Conservation (phyloP, 2,113 vertebrate species). For the Tetrao urogallus region DNA sequence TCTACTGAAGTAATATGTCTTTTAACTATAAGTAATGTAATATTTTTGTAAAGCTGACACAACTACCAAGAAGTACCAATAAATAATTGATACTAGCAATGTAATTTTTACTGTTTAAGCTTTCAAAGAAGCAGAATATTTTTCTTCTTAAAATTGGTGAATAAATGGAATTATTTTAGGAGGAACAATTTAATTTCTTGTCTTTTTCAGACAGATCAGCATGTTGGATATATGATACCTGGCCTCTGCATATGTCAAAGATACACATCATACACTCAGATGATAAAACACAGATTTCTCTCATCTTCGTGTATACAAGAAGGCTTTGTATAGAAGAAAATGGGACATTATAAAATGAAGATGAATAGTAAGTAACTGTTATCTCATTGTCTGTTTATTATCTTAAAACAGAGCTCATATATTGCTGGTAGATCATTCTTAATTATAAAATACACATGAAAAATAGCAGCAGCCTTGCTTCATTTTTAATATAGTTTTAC, state of each 20-base stretch:
- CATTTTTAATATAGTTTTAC: not conserved
- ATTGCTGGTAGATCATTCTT: not conserved
- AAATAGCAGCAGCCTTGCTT: not conserved
- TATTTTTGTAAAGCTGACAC: not conserved
- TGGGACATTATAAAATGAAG: not conserved
- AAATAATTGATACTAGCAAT: not conserved
- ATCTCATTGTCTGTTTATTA: not conserved
- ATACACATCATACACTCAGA: not conserved
- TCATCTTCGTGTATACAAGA: not conserved
- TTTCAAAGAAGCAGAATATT: not conserved
- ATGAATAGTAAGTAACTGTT: not conserved
- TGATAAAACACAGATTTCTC: not conserved
- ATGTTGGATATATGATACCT: rapidly evolving
- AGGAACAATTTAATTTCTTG: not conserved
- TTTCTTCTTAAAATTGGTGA: not conserved
- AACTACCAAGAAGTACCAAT: not conserved
- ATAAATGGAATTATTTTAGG: not conserved
- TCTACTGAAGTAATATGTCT: not conserved
- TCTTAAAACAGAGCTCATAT: not conserved
- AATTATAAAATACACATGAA: not conserved
- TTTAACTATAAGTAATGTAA: not conserved
- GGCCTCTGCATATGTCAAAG: not conserved
- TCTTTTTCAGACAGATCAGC: not conserved
- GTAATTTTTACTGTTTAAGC: not conserved
- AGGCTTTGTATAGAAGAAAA: not conserved